Conservation (phyloP, 1,140 invertebrate genomes). For the Thereuonema tuberculata region DNA sequence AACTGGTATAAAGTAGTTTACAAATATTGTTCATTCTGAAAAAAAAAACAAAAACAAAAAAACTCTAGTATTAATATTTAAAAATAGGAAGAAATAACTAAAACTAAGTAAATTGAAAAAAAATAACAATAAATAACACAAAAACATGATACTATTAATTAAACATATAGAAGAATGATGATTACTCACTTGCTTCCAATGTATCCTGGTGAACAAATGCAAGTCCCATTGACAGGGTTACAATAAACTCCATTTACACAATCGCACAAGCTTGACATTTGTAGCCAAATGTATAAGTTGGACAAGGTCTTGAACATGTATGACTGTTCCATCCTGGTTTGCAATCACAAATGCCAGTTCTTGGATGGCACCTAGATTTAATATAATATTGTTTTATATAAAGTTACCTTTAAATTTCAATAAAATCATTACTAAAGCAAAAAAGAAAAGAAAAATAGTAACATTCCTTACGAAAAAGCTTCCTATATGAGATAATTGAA, state of each 20-base stretch:
- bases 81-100: too few relatives aligned
- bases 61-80: too few relatives aligned
- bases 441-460: neutral
- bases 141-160: too few relatives aligned
- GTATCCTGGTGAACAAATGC: slow-evolving; percentile 57
- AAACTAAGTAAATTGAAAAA: too few relatives aligned
- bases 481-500: neutral
- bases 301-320: slow-evolving; percentile 61
- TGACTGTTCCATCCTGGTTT: slow-evolving; percentile 75
- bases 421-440: slow-evolving; percentile 1
- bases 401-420: neutral
- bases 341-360: slow-evolving; percentile 75
- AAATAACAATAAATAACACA: too few relatives aligned
- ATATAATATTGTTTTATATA: slow-evolving; percentile 8
- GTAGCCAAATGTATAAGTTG: slow-evolving; percentile 63
- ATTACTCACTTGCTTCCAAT: slow-evolving; percentile 22
- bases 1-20: too few relatives aligned
- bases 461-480: neutral
- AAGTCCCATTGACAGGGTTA: slow-evolving; percentile 66
- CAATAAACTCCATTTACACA: slow-evolving; percentile 83
- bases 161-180: too few relatives aligned
- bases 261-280: slow-evolving; percentile 59
- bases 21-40: too few relatives aligned
- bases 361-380: slow-evolving; percentile 67
- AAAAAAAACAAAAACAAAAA: too few relatives aligned